Base-by-base conservation (phyloP, 2,113 vertebrate species). In the Cnemophilus loriae region DNA sequence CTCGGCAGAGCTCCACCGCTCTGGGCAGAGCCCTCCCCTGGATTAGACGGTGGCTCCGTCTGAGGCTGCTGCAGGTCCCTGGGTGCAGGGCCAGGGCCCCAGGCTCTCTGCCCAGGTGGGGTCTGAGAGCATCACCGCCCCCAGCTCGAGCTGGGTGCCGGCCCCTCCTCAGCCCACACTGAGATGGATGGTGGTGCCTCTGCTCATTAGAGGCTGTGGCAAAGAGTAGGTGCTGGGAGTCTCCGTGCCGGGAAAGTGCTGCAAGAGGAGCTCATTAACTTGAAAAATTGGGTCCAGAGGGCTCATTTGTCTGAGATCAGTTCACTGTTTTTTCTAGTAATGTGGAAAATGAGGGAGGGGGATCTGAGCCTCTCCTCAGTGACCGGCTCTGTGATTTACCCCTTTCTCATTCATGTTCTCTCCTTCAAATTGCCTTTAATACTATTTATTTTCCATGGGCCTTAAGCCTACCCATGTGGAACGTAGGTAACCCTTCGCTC, bases 181-280 rank as follows among this genome's bases (percentile, higher is more conserved):
- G 94, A 78, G 78, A 74, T 35, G 35, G 86, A 73, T 67, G 95
- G 14, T 0, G 56, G 47, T 44, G 81, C 50, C 79, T 65, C 71
- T 89, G 96, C 91, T 97, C 91, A 16, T 94, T 87, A 96, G 87
- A 28, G 73, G 20, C 79, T 73, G 76, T 35, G 84, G 85, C 69
- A 88, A 74, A 55, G 91, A 64, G 74, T 30, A 59, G 93, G 91
- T 71, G 95, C 89, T 93, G 94, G 91, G 71, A 89, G 75, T 42
- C 75, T 57, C 41, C 0, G 1, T 53, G 60, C 33, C 1, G 3
- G 65, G 52, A 79, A 88, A 93, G 76, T 64, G 86, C 89, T 84
- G 55, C 60, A 22, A 73, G 87, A 47, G 81, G 76, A 96, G 91
- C 81, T 97, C 95, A 73, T 96, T 95, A 95, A 61, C 60, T 65